Conservation (phyloP, 2,113 vertebrate species). For the Chlamydotis undulata region DNA sequence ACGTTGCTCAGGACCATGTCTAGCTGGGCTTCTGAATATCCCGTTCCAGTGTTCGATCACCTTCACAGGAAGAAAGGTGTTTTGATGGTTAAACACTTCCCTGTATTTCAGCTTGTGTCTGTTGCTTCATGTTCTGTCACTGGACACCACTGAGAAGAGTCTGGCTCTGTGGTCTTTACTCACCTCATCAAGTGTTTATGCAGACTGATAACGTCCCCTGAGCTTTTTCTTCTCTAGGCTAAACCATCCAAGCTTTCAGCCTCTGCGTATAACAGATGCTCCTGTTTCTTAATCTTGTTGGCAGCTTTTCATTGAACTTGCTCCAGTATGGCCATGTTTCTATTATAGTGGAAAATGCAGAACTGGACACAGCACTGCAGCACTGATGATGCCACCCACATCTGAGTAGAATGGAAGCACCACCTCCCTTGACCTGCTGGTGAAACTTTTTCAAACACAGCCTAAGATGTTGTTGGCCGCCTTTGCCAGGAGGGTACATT, state of each 20-base stretch:
- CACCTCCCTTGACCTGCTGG: neutral
- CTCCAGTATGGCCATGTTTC: neutral
- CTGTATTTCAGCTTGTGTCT: neutral
- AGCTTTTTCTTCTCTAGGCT: neutral
- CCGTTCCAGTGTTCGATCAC: neutral
- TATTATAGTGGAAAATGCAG: neutral
- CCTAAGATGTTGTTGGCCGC: neutral
- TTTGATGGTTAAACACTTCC: neutral
- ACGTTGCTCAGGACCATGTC: neutral
- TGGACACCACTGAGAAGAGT: neutral
- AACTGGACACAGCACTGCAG: neutral
- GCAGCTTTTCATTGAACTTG: neutral
- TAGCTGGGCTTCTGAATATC: neutral
- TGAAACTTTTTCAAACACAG: neutral
- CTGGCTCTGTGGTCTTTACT: neutral
- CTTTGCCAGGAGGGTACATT: too few relatives aligned
- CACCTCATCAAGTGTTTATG: neutral
- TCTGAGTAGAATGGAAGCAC: neutral
- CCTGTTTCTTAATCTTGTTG: neutral
- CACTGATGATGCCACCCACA: neutral
- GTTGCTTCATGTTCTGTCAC: neutral
- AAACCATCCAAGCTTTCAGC: neutral
- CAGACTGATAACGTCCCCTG: neutral
- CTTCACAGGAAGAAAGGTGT: neutral
- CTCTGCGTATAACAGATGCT: neutral